phyloP scores from a whole-genome alignment of 1,140 invertebrate genomes.

The Anastatus disparis region DNA sequence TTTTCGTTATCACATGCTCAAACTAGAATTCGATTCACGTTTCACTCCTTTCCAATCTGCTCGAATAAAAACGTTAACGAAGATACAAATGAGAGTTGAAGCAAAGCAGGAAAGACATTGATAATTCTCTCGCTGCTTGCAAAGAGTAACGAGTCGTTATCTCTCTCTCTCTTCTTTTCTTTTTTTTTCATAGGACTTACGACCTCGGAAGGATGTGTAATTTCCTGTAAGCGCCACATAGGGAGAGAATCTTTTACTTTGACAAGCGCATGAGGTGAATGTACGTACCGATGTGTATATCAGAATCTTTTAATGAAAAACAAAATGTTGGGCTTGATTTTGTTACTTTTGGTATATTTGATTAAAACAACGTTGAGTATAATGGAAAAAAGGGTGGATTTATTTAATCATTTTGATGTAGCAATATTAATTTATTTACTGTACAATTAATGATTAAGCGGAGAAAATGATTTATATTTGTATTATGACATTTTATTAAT shows the following conservation, averaged over 20 bases:
- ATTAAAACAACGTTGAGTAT: too few species aligned
- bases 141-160: constrained; percentile 19
- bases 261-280: neutral
- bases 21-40: constrained; percentile 29
- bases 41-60: neutral
- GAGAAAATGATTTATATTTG: too few species aligned
- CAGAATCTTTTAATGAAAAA: too few species aligned
- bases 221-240: constrained; percentile 49
- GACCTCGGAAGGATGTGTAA: constrained; percentile 57
- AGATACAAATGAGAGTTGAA: constrained; percentile 13
- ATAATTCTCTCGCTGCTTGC: constrained; percentile 8
- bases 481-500: too few species aligned
- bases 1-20: neutral
- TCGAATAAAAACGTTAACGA: constrained; percentile 34
- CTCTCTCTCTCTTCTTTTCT: neutral
- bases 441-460: too few species aligned
- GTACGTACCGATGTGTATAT: neutral
- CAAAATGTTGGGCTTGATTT: too few species aligned
- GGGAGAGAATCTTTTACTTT: neutral
- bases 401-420: too few species aligned
- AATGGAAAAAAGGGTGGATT: too few species aligned
- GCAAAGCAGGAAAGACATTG: constrained; percentile 20
- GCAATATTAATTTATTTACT: too few species aligned
- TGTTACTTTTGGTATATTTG: too few species aligned
- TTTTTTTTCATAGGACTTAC: constrained; percentile 47